Base-by-base conservation (phyloP, 2,888 invertebrate genomes). In the Ophion costatus region DNA sequence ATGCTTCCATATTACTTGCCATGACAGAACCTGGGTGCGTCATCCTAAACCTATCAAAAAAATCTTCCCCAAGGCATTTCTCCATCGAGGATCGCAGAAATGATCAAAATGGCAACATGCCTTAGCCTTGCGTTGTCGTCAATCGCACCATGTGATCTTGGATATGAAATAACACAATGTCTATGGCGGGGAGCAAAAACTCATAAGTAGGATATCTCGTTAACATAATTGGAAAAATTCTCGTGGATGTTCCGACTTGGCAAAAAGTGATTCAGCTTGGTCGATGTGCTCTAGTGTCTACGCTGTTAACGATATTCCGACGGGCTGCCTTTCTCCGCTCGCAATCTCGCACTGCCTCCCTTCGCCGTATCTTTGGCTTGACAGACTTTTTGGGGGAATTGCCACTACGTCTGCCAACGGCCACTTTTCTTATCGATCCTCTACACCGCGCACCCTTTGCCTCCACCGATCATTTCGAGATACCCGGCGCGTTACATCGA, bases 321-420 rank as follows among this genome's bases (percentile, higher is more conserved):
- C 63, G 63, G 24, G 22, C 9, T 24, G 42, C 74, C 61, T 45
- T 42, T 20, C 14, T 38, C 17, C 45, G 57, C 33, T n/a, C 45
- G 22, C 17, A 57, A n/a, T 56, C 22, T 20, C 51, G 33, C 45
- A 7, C 56, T 51, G 51, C 63, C 45, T 14, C 73, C 61, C 73
- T 74, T 38, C 20, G 42, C 77, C 29, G 38, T 64, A 71, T 71
- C 57, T 67, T 61, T 9, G 73, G 11, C n/a, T 73, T 61, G 33
- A 51, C 73, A 78, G 82, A 78, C 78, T 33, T 64, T 78, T 82
- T 59, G 57, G 9, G 56, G 67, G 67, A 77, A 80, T 83, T 83
- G 70, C 75, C 77, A 78, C 73, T 45, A 78, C 77, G 51, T 83
- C 67, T 91, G 74, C 79, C 83, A 81, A 67, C 67, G 66, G 67